Conservation (phyloP, 53 echinoderm and acorn worm species). For the Echinarachnius parma region DNA sequence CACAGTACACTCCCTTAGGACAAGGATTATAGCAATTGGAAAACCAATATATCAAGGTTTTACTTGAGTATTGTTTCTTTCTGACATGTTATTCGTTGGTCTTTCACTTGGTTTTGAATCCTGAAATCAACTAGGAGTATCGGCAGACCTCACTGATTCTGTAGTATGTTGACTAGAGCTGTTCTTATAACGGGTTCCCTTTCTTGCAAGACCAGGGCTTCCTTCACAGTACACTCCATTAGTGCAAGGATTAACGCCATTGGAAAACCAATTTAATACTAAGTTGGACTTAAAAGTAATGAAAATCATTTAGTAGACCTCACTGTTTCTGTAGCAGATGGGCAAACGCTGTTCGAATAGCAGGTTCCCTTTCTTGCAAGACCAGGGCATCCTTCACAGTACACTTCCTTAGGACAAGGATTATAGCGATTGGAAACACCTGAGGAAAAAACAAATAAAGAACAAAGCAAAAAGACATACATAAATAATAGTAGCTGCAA, state of each 20-base stretch:
- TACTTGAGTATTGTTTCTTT: too few relatives aligned
- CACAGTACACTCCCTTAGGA: too few relatives aligned
- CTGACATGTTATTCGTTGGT: too few relatives aligned
- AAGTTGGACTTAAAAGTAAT: too few relatives aligned
- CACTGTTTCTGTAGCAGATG: not conserved
- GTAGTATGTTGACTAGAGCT: not conserved
- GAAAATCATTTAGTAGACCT: too few relatives aligned
- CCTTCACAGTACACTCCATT: conserved; percentile 55
- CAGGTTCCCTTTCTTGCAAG: conserved; percentile 51
- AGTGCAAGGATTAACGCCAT: conserved; percentile 70
- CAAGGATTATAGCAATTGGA: too few relatives aligned
- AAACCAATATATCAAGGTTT: too few relatives aligned
- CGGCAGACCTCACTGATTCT: too few relatives aligned
- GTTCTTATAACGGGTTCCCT: conserved; percentile 13
- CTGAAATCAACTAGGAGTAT: too few relatives aligned
- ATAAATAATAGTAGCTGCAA: too few relatives aligned
- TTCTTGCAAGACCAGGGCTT: conserved; percentile 55
- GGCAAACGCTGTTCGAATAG: conserved; percentile 48
- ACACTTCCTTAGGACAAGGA: conserved; percentile 65
- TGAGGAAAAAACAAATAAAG: conserved; percentile 12
- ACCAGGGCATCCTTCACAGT: conserved; percentile 58
- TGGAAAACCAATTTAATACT: too few relatives aligned
- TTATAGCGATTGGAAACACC: conserved; percentile 83
- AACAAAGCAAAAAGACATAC: not conserved
- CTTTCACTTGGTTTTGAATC: too few relatives aligned